phyloP scores from a whole-genome alignment of 2,113 vertebrate species.

The Protobothrops flavoviridis region DNA sequence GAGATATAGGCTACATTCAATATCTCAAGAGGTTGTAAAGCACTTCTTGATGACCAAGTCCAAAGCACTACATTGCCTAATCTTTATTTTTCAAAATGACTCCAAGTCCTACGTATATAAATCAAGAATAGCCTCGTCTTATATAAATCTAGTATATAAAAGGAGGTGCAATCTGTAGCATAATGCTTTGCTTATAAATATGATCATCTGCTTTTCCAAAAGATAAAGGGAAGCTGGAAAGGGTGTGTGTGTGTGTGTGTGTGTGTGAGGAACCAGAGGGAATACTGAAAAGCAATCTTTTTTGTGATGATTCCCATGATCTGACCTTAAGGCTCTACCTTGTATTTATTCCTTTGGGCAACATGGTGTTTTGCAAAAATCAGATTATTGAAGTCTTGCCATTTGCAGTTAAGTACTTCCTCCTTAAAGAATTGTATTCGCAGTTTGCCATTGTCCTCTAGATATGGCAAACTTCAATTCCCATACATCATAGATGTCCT shows the following conservation, averaged over 20 bases:
- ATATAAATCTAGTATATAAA: too few relatives aligned
- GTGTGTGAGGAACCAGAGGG: neutral
- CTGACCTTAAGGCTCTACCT: neutral
- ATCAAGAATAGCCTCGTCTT: too few relatives aligned
- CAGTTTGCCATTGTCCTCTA: neutral
- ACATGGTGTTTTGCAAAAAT: neutral
- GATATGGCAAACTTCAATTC: neutral
- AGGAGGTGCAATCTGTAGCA: too few relatives aligned
- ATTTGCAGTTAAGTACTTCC: neutral
- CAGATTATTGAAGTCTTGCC: neutral
- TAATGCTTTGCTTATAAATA: too few relatives aligned
- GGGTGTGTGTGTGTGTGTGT: too few relatives aligned
- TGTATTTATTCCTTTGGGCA: neutral
- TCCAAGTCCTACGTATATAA: too few relatives aligned
- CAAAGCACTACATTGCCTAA: too few relatives aligned
- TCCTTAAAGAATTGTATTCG: neutral
- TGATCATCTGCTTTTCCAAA: too few relatives aligned
- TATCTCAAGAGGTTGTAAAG: too few relatives aligned
- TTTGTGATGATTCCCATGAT: neutral
- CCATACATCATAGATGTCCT: neutral
- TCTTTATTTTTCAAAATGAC: too few relatives aligned
- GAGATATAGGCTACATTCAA: neutral
- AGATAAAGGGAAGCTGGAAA: too few relatives aligned
- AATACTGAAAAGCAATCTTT: neutral
- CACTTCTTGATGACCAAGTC: too few relatives aligned